Percentiles rank a stretch among this genome's conserved stretches.
Evolutionary conservation across 2,113 vertebrate species (phyloP).

Genomic region (Calyptomena viridis): DNA sequence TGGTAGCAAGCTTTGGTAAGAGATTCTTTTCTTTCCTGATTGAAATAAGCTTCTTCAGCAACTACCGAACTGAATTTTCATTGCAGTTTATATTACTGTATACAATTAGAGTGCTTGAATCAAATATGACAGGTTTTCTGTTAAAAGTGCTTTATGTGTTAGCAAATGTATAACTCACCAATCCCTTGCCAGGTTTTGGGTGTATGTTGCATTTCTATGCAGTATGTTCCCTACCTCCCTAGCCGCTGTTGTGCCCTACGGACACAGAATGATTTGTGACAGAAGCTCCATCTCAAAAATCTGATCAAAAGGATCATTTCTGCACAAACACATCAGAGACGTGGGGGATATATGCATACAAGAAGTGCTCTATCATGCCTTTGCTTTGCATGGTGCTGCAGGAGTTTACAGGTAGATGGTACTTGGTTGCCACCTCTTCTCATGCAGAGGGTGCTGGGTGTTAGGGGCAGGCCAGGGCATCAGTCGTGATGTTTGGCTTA

Average conservation of each 20-base stretch:
- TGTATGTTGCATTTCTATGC: neutral
- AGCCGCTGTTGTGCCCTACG: neutral
- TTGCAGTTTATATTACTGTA: neutral
- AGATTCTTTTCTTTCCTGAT: neutral
- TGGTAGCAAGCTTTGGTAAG: neutral
- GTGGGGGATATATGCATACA: rapidly evolving
- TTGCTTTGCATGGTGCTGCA: neutral
- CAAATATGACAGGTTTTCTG: neutral
- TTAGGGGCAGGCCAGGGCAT: neutral
- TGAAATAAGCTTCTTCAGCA: neutral
- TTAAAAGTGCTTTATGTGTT: neutral
- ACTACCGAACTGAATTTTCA: neutral
- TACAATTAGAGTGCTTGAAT: neutral
- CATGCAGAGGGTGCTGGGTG: neutral
- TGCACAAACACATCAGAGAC: neutral
- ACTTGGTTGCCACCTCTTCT: rapidly evolving
- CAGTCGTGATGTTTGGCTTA: neutral
- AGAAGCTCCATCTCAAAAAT: neutral
- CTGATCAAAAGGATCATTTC: neutral
- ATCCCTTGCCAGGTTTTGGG: neutral
- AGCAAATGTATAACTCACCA: neutral
- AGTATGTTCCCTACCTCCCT: neutral
- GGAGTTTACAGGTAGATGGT: rapidly evolving
- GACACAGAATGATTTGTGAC: neutral
- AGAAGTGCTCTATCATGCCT: neutral